Conservation (phyloP, 2,888 invertebrate species). For the Dromius quadrimaculatus region DNA sequence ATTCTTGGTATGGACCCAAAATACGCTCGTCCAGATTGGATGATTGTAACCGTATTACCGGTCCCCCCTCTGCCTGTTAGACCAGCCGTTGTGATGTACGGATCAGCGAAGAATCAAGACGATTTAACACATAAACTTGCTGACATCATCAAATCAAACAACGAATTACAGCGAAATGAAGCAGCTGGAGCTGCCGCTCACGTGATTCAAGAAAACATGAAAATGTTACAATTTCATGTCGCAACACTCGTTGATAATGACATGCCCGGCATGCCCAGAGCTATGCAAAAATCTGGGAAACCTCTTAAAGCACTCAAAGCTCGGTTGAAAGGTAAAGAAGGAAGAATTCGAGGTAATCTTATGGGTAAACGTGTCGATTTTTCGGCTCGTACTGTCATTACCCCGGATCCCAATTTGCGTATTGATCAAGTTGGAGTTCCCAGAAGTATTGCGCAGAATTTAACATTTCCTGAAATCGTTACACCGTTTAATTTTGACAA, state of each 20-base stretch:
- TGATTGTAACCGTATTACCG: constrained; percentile 97
- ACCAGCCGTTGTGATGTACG: constrained; percentile 99
- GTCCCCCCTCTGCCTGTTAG: constrained; percentile 97
- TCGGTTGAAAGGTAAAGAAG: constrained; percentile 97
- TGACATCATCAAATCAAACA: constrained; percentile 98
- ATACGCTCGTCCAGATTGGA: constrained; percentile 98
- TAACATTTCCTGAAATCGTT: constrained; percentile 99
- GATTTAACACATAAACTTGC: constrained; percentile 99
- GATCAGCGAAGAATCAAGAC: constrained; percentile 97
- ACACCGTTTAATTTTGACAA: constrained; percentile 99
- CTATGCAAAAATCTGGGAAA: constrained; percentile 99
- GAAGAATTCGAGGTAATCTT: constrained; percentile 97
- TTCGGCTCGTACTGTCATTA: constrained; percentile 98
- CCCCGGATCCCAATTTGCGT: constrained; percentile 93
- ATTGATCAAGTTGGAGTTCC: constrained; percentile 99
- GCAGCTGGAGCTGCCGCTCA: constrained; percentile 97
- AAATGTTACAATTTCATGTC: constrained; percentile 98
- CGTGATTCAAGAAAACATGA: constrained; percentile 95
- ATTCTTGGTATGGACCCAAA: constrained; percentile 97
- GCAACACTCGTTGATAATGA: constrained; percentile 99
- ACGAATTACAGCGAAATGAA: constrained; percentile 95
- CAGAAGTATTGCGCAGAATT: constrained; percentile 96
- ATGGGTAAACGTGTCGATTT: constrained; percentile 99
- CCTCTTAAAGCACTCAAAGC: constrained; percentile 98
- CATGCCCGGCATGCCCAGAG: constrained; percentile 97